Percentiles rank a stretch among this genome's conserved stretches.
Evolutionary conservation across 1,140 invertebrate genomes (phyloP).

Genomic region (Achatina immaculata): DNA sequence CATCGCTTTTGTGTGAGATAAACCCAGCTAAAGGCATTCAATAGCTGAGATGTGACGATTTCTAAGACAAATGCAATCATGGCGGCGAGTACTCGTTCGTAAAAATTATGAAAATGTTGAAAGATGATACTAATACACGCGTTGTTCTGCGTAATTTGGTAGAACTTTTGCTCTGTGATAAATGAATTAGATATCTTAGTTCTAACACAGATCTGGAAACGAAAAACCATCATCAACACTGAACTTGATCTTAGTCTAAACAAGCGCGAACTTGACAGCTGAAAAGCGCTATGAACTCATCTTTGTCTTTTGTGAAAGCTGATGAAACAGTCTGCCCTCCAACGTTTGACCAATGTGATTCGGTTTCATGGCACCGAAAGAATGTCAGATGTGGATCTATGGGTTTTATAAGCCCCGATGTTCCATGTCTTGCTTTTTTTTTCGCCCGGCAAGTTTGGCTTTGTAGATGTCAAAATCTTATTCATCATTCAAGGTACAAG

Average conservation of each 20-base stretch:
- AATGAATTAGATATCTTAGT: not conserved
- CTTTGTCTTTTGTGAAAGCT: not conserved
- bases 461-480: too few species aligned
- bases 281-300: not conserved
- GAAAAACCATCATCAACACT: not conserved
- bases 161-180: not conserved
- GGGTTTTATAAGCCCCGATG: too few species aligned
- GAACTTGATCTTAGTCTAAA: not conserved
- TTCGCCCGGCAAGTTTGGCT: too few species aligned
- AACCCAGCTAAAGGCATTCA: slow-evolving; percentile 25
- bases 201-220: not conserved
- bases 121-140: slow-evolving; percentile 12
- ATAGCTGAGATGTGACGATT: slow-evolving; percentile 27
- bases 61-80: slow-evolving; percentile 3
- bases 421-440: too few species aligned
- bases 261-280: not conserved
- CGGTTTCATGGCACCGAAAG: too few species aligned
- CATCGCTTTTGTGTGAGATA: slow-evolving; percentile 3
- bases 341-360: too few species aligned
- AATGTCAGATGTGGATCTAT: too few species aligned
- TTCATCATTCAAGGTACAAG: too few species aligned
- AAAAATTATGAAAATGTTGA: slow-evolving; percentile 2
- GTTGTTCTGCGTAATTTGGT: slow-evolving; percentile 16
- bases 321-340: too few species aligned
- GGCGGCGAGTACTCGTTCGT: too few species aligned